Base-by-base conservation (phyloP, 2,797 vertebrate genomes). In the Paramormyrops hopkinsi region DNA sequence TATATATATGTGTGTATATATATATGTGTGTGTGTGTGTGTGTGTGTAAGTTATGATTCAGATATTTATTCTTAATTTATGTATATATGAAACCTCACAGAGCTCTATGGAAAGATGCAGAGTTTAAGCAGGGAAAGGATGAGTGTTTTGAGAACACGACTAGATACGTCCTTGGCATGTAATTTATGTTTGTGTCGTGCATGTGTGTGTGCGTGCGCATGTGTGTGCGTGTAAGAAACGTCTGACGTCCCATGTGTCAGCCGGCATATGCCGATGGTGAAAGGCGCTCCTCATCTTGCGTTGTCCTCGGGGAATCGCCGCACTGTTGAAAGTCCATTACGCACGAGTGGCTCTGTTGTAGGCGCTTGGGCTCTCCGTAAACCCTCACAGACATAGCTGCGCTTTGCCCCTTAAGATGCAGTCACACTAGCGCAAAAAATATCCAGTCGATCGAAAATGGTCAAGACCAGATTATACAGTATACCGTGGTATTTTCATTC, bases 11-110 rank as follows among this genome's bases (percentile, higher is more conserved):
- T 73, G 29, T 33, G 4, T 69, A 0, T 69, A 4, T 69, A 4
- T 33, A 0, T 65, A 0, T 59, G 0, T 19, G 0, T n/a, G 5
- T 56, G 22, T 29, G 25, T 65, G 62, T 87, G 56, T 62, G n/a
- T 62, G 62, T 37, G 29, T 73, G 65, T 88, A 54, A 91, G 88
- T 90, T 91, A 91, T 92, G 44, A 90, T 88, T 79, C 89, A 91
- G 82, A 95, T 96, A 96, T 96, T 95, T 96, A 96, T 96, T 96
- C 94, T 95, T 95, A 94, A 96, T 95, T 93, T 95, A 94, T 96
- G 95, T 96, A 96, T 91, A 95, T 95, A 95, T 91, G 92, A 94
- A 94, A 94, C 92, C 94, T 92, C 94, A 95, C 93, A 95, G 94
- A 95, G 94, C 93, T 95, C 94, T 95, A 95, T 93, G 94, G 90